Base-by-base conservation (phyloP, 2,888 invertebrate genomes). In the Eumerus sabulonum region DNA sequence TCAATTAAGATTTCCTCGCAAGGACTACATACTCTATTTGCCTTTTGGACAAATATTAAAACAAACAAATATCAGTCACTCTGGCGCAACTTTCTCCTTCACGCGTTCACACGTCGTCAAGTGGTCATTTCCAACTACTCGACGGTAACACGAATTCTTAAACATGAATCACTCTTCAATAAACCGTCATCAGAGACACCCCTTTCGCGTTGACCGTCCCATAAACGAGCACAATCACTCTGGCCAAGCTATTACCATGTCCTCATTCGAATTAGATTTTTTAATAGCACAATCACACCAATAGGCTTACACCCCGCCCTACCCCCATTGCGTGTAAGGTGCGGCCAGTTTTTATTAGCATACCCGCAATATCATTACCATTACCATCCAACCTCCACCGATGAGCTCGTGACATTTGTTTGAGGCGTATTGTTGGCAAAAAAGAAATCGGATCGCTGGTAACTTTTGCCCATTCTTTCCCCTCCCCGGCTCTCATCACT, bases 331-430 rank as follows among this genome's bases (percentile, higher is more conserved):
- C 27, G 27, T 27, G 7, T 27, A 7, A 7, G 27, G 27, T 27
- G 27, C 67, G 64, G 35, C 4, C 40, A 40, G 35, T 27, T 63
- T 63, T 71, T 74, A 76, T 57, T 66, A 72, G 64, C 60, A 66
- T 67, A 60, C 66, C 62, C 51, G 59, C 70, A 60, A 56, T 60
- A 44, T 57, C 62, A 60, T 56, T 48, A 13, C n/a, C 66, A 60
- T 48, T 53, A 42, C 45, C 50, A 54, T 47, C 14, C 48, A 38
- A 44, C 19, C 27, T 27, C 48, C 44, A 45, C 18, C 14, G 45
- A 48, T 60, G 54, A 66, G 72, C 62, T 77, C 72, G 62, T 63
- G 73, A 77, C 77, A 73, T 73, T 71, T 59, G 66, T 63, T n/a
- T 40, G 42, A 45, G 57, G 62, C 47, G 67, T 59, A 67, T 42